Evolutionary conservation across 2,888 invertebrate species (phyloP).

Genomic region (Drosophila peninsularis): DNA sequence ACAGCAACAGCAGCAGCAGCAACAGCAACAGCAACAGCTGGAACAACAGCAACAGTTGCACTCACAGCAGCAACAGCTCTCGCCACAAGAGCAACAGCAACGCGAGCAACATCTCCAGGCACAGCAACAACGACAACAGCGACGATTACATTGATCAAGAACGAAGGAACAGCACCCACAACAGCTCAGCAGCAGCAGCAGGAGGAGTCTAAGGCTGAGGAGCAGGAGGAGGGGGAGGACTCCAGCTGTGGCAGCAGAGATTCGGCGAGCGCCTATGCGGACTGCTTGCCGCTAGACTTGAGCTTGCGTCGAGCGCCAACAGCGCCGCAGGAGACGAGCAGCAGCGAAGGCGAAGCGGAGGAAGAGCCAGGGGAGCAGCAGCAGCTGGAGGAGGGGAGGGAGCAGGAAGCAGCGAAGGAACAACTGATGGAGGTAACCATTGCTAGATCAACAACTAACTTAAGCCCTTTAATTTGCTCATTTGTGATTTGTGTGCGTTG

Average conservation of each 20-base stretch:
- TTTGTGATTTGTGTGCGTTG: conserved; percentile 24
- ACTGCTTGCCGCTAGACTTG: conserved; percentile 63
- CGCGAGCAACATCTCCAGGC: conserved; percentile 32
- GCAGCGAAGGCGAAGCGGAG: conserved; percentile 35
- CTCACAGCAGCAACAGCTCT: too few species aligned
- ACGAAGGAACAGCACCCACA: conserved; percentile 40
- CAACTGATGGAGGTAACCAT: conserved; percentile 10
- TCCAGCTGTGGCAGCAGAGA: conserved; percentile 58
- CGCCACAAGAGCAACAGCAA: conserved; percentile 26
- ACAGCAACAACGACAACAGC: conserved; percentile 30
- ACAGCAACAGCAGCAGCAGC: conserved; percentile 33
- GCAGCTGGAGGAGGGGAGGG: not conserved
- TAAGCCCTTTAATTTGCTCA: conserved; percentile 34
- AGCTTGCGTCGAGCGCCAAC: conserved; percentile 53
- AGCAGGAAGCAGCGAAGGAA: not conserved
- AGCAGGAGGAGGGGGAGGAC: conserved; percentile 37
- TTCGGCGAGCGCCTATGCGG: conserved; percentile 56
- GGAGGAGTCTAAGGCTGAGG: not conserved
- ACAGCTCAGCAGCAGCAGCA: conserved; percentile 19
- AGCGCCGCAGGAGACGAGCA: conserved; percentile 48
- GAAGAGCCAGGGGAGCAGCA: conserved; percentile 9
- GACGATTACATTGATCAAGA: conserved; percentile 50
- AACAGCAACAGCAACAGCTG: not conserved
- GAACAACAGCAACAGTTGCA: too few species aligned
- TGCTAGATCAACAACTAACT: conserved; percentile 36